Evolutionary conservation across 2,888 invertebrate genomes (phyloP), one percentile per base, ranked within the genome.

Genomic region (Mellilla xanthometata): DNA sequence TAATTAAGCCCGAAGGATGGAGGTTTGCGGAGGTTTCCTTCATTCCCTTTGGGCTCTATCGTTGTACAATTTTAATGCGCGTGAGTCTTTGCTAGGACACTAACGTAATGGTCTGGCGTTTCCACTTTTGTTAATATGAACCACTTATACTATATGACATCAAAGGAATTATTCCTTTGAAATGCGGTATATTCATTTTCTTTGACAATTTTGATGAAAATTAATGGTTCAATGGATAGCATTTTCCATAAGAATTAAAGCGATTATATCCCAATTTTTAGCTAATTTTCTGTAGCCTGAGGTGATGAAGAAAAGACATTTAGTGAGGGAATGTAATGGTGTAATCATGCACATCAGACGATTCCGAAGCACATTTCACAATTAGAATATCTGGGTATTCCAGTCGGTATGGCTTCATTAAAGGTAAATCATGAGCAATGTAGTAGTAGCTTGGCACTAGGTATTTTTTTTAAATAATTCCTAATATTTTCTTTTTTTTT

Each of bases 1-100:
- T 46, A 84, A 85, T 83, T 83, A 82, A 76, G 65, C 83, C 84
- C 82, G 52, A 68, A 68, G 83, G 83, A 81, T 72, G 64, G 67
- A 64, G 63, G 67, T 72, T 72, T 67, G 69, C 68, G 56, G 64
- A 62, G 56, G 69, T 60, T 68, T 71, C 65, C 58, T 22, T 28
- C 22, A 81, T 80, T 79, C 81, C 70, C 71, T 72, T 79, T 80
- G 57, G 69, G 62, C 51, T 47, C 43, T 29, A 56, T 51, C 55
- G 51, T 60, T 52, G 52, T 57, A 48, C 52, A 63, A 61, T 66
- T 65, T 64, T 65, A 65, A 70, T 61, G 59, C 55, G 52, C 53
- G 31, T 19, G 49, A 47, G 53, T 50, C 38, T 45, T 46, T 35
- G 12, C 10, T 12, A 13, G 28, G 39, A 35, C 41, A 43, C 55